Evolutionary conservation across 2,888 invertebrate genomes (phyloP).

Genomic region (Idaea biselata): DNA sequence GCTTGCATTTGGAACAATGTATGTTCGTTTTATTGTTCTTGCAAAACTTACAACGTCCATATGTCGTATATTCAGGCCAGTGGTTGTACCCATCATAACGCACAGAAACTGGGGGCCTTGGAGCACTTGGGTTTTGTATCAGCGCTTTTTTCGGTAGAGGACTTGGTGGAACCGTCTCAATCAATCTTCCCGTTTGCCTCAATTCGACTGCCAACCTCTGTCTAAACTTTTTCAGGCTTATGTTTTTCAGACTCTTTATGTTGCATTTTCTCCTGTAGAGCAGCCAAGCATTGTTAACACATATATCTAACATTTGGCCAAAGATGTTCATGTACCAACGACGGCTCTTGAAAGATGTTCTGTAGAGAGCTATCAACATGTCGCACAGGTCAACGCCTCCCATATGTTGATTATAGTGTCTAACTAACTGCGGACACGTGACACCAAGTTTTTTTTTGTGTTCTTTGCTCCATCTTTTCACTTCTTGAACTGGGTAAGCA

Average conservation of each 20-base stretch:
- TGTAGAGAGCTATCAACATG: conserved; percentile 4
- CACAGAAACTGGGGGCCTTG: no score
- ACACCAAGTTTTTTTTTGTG: conserved; percentile 16
- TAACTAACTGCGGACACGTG: conserved; percentile 18
- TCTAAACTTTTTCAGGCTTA: conserved; percentile 10
- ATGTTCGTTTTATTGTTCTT: conserved; percentile 15
- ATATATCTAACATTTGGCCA: conserved; percentile 14
- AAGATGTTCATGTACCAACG: conserved; percentile 15
- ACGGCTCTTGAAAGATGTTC: conserved; percentile 9
- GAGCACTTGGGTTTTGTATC: conserved; percentile 10
- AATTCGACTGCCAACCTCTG: conserved; percentile 12
- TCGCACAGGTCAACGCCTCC: conserved; percentile 13
- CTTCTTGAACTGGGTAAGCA: conserved; percentile 20
- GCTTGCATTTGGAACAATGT: conserved; percentile 17
- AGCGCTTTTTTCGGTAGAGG: conserved; percentile 14
- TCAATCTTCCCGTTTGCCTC: conserved; percentile 15
- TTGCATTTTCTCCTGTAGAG: conserved; percentile 15
- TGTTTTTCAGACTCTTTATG: conserved; percentile 6
- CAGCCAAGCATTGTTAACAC: conserved; percentile 16
- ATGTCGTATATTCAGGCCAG: conserved; percentile 14
- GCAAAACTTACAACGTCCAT: conserved; percentile 18
- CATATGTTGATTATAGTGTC: conserved; percentile 15
- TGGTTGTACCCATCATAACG: neutral
- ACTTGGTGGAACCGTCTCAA: conserved; percentile 16
- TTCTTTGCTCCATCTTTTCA: conserved; percentile 22